These are phyloP conservation scores for Zonotrichia leucophrys DNA, from an alignment of 2,113 vertebrate species.

Conservation along the genomic window DNA sequence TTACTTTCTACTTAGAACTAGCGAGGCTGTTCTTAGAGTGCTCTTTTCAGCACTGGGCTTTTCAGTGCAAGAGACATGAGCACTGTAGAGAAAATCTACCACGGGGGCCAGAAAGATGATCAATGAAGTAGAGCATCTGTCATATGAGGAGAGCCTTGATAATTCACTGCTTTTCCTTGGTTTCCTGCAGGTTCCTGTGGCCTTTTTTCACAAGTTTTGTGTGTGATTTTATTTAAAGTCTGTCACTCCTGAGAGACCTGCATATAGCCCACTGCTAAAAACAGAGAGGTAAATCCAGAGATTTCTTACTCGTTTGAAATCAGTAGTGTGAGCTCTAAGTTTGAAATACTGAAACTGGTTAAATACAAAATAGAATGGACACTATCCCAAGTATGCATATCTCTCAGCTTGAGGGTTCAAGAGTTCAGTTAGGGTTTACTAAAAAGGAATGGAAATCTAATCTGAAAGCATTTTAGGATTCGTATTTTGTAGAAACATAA, in stretches of 20 bases:
- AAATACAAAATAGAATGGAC: neutral
- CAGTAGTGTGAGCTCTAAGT: neutral
- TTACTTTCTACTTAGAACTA: neutral
- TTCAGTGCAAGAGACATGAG: neutral
- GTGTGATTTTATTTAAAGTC: neutral
- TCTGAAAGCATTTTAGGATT: neutral
- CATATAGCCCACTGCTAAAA: neutral
- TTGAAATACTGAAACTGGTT: neutral
- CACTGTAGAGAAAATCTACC: neutral
- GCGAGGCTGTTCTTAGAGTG: neutral
- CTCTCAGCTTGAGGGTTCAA: neutral
- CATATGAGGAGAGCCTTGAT: accelerated
- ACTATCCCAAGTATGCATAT: neutral
- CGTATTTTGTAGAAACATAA: neutral
- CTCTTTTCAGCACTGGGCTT: neutral
- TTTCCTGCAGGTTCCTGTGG: neutral
- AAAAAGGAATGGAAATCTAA: neutral
- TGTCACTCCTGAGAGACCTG: accelerated
- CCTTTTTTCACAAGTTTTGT: neutral
- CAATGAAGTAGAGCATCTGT: neutral
- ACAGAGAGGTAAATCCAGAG: neutral
- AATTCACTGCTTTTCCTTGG: neutral
- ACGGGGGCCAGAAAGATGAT: neutral
- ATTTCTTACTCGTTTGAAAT: neutral
- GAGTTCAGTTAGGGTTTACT: neutral